phyloP scores from a whole-genome alignment of 2,888 invertebrate genomes.

The Calephelis perditalis region DNA sequence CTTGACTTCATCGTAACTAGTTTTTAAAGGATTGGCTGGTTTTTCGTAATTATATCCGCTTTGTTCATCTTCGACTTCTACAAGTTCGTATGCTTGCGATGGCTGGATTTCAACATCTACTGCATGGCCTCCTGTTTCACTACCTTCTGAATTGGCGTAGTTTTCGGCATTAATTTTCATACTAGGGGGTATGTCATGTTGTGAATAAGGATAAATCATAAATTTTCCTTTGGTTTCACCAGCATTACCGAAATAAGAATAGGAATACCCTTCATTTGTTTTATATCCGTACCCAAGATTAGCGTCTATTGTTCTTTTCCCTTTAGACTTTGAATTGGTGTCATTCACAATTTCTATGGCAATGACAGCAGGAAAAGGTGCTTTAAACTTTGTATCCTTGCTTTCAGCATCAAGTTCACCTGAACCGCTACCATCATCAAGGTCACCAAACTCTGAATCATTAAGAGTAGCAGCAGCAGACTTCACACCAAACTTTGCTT shows the following conservation, averaged over 20 bases:
- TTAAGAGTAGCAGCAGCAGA: conserved; percentile 45
- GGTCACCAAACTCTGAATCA: conserved; percentile 36
- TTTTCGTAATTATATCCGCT: conserved; percentile 53
- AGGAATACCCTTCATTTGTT: conserved; percentile 71
- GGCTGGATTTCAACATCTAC: conserved; percentile 77
- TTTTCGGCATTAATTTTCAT: conserved; percentile 24
- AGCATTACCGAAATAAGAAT: conserved; percentile 68
- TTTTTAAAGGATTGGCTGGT: conserved; percentile 47
- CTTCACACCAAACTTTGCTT: conserved; percentile 67
- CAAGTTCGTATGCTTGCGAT: conserved; percentile 75
- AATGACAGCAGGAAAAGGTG: conserved; percentile 73
- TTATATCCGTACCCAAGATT: conserved; percentile 84
- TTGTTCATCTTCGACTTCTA: conserved; percentile 54
- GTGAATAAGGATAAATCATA: conserved; percentile 84
- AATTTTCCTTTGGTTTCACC: conserved; percentile 73
- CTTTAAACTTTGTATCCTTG: conserved; percentile 32
- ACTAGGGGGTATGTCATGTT: conserved; percentile 77
- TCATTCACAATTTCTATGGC: conserved; percentile 81
- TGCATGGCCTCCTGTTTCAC: conserved; percentile 37
- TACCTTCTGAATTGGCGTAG: conserved; percentile 27
- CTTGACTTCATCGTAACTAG: conserved; percentile 39
- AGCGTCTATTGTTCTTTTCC: conserved; percentile 85
- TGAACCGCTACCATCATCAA: conserved; percentile 23
- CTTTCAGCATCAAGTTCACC: conserved; percentile 26
- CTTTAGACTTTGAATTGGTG: conserved; percentile 69